Evolutionary conservation across 2,797 vertebrate genomes (phyloP).

Genomic region (Clarias pachynema): DNA sequence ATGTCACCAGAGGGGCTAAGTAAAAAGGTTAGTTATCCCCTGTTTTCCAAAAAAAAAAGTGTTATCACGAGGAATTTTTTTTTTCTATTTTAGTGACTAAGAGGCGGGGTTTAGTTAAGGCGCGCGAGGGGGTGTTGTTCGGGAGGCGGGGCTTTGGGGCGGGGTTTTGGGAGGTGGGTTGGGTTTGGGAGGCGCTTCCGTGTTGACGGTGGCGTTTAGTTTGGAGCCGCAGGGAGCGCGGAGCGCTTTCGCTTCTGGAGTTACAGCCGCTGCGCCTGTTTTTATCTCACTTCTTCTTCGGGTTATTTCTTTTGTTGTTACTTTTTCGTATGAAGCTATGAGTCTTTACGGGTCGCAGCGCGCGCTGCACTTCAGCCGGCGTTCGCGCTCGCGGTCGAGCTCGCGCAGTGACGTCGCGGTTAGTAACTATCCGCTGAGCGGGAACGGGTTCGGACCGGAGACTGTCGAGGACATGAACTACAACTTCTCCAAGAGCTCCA

Average conservation of each 20-base stretch:
- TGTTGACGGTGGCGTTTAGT: not conserved
- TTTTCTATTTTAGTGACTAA: no score
- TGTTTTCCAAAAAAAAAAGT: no score
- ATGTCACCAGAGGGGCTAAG: no score
- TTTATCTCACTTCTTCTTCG: not conserved
- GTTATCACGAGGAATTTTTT: no score
- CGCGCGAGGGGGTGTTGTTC: no score
- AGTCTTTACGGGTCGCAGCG: slow-evolving; percentile 66
- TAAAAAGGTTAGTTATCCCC: no score
- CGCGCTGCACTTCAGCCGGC: slow-evolving; percentile 49
- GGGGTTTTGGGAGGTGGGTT: not conserved
- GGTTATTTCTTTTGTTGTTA: not conserved
- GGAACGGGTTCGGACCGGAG: slow-evolving; percentile 65
- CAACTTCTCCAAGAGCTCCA: slow-evolving; percentile 50
- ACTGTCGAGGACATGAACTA: slow-evolving; percentile 60
- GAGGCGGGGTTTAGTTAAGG: no score
- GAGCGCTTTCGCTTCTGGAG: not conserved
- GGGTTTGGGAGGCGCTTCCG: not conserved
- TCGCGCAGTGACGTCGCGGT: slow-evolving; percentile 64
- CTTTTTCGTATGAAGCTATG: slow-evolving; percentile 52
- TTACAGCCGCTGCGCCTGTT: not conserved
- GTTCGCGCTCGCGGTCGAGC: not conserved
- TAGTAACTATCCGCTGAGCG: slow-evolving; percentile 57
- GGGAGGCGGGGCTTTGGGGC: not conserved
- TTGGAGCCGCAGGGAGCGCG: not conserved